phyloP scores from a whole-genome alignment of 2,113 vertebrate genomes.

The Phalacrocorax aristotelis region DNA sequence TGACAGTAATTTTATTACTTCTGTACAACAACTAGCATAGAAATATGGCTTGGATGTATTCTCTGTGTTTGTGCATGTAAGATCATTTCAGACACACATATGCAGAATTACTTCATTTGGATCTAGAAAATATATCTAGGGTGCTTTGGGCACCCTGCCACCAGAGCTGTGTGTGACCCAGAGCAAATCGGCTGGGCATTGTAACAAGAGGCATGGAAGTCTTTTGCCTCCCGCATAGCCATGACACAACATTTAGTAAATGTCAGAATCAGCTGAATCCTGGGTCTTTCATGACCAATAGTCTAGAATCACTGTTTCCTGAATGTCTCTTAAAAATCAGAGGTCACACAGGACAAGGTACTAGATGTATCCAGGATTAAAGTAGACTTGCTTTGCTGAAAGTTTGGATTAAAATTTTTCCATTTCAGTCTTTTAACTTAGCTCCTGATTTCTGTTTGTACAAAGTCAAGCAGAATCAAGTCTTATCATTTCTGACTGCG shows the following conservation, averaged over 20 bases:
- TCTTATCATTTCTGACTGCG: background rate
- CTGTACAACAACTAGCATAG: background rate
- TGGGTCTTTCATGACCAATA: background rate
- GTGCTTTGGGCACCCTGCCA: background rate
- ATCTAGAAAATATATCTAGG: background rate
- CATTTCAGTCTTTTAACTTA: background rate
- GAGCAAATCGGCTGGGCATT: background rate
- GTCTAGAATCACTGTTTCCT: background rate
- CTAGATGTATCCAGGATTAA: background rate
- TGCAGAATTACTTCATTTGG: background rate
- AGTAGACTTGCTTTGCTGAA: background rate
- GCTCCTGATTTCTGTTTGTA: background rate
- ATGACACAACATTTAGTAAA: background rate
- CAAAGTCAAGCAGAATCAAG: background rate
- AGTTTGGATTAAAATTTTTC: background rate
- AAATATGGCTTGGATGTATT: background rate
- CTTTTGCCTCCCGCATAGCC: background rate
- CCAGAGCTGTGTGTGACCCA: background rate
- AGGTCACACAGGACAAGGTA: background rate
- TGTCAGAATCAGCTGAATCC: background rate
- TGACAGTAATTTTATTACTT: background rate
- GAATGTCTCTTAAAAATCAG: background rate
- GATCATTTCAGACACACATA: background rate
- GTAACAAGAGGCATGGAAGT: background rate
- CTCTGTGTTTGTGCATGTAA: background rate